Evolutionary conservation across 2,797 vertebrate species (phyloP).

Genomic region (Falco peregrinus): DNA sequence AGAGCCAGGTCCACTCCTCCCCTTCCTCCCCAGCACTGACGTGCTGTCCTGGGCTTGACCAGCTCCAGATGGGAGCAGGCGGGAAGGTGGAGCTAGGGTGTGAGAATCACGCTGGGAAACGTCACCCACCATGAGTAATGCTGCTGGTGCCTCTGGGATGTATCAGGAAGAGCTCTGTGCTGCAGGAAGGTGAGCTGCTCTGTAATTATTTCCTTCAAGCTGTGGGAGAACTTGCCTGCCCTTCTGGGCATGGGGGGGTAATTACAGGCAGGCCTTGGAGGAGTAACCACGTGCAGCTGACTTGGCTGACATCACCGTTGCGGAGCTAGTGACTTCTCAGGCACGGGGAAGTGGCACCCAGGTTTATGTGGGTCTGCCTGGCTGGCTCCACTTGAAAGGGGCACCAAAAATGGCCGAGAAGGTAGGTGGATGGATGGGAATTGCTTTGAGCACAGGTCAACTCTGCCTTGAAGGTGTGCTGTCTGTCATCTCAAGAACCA

Average conservation of each 20-base stretch:
- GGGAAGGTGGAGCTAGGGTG: neutral
- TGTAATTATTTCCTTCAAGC: slow-evolving; percentile 35
- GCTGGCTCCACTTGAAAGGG: neutral
- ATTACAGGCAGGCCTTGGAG: neutral
- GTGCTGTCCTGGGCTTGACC: neutral
- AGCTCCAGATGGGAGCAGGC: neutral
- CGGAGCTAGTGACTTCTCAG: neutral
- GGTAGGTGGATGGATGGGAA: neutral
- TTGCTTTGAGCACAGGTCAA: neutral
- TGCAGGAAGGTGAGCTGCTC: slow-evolving; percentile 19
- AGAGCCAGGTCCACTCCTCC: neutral
- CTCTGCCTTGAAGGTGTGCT: neutral
- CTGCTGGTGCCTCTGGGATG: neutral
- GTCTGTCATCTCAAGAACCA: neutral
- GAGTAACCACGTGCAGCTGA: neutral
- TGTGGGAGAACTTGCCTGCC: neutral
- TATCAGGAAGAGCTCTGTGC: neutral
- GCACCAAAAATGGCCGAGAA: neutral
- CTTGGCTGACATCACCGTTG: neutral
- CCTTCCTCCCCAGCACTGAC: neutral
- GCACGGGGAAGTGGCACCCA: neutral
- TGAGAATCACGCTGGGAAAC: neutral
- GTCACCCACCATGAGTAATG: neutral
- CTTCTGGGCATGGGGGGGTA: neutral
- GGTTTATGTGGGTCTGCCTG: neutral